Conservation (phyloP, 2,113 vertebrate species). For the Neodon shergylaensis region DNA sequence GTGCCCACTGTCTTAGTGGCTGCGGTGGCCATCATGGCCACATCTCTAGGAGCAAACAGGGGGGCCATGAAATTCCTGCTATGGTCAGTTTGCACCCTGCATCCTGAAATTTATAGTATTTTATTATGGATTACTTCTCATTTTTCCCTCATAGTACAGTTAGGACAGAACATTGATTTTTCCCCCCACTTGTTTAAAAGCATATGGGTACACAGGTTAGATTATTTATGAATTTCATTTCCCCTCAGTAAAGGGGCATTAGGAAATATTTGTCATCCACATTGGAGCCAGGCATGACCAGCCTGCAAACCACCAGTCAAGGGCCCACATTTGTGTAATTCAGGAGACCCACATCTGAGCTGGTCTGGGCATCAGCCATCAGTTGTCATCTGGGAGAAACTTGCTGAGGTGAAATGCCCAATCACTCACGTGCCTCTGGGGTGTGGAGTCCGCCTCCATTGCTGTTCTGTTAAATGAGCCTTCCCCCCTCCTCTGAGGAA, state of each 20-base stretch:
- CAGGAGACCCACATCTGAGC: neutral
- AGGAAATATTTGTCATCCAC: neutral
- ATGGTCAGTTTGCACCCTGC: rapidly evolving
- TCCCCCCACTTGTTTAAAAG: neutral
- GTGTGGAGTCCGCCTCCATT: neutral
- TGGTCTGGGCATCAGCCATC: neutral
- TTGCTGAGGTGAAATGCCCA: neutral
- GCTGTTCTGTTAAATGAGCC: neutral
- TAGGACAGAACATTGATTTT: neutral
- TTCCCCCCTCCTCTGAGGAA: neutral
- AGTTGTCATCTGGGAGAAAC: neutral
- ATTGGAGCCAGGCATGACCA: neutral
- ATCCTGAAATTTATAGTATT: neutral
- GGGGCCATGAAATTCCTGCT: neutral
- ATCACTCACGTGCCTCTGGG: neutral
- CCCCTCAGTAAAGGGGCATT: neutral
- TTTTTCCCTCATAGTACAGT: neutral
- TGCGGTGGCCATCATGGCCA: rapidly evolving
- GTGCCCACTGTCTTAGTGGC: neutral
- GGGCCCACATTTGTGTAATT: neutral
- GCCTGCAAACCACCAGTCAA: neutral
- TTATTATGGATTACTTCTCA: neutral
- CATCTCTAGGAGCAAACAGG: neutral
- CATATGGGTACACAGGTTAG: neutral
- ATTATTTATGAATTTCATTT: constrained; percentile 43